phyloP scores from a whole-genome alignment of 2,888 invertebrate species.

The Pandemis corylana region DNA sequence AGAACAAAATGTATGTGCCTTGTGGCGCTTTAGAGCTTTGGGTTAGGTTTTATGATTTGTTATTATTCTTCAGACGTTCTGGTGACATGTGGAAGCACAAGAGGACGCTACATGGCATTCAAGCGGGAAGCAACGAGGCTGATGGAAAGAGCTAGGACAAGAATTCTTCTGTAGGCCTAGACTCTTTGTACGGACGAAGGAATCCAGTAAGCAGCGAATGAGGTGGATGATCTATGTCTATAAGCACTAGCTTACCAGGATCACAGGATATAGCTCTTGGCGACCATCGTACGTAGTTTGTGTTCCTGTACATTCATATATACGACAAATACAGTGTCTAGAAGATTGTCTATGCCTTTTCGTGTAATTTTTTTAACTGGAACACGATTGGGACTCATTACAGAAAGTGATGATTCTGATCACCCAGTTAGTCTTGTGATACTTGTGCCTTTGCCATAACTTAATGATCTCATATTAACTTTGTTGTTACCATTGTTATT shows the following conservation, averaged over 20 bases:
- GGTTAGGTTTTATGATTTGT: neutral
- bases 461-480: slow-evolving; percentile 26
- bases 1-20: too few species aligned
- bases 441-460: neutral
- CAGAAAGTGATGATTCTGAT: neutral
- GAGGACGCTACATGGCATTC: slow-evolving; percentile 74
- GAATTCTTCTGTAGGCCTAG: neutral
- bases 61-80: slow-evolving; percentile 65
- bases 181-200: neutral
- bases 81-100: slow-evolving; percentile 83
- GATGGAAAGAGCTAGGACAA: slow-evolving; percentile 29
- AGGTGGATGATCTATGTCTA: too few species aligned
- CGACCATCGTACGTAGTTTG: too few species aligned
- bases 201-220: too few species aligned
- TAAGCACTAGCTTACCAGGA: neutral
- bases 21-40: too few species aligned
- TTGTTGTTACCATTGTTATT: neutral
- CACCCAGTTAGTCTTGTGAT: neutral
- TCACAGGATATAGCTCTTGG: neutral
- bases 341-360: neutral
- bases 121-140: slow-evolving; percentile 49
- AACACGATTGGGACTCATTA: too few species aligned
- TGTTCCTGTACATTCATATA: too few species aligned
- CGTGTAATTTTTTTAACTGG: neutral
- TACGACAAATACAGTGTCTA: too few species aligned